Evolutionary conservation across 2,113 vertebrate genomes (phyloP), one percentile per base, ranked within the genome.

Genomic region (Castor canadensis): DNA sequence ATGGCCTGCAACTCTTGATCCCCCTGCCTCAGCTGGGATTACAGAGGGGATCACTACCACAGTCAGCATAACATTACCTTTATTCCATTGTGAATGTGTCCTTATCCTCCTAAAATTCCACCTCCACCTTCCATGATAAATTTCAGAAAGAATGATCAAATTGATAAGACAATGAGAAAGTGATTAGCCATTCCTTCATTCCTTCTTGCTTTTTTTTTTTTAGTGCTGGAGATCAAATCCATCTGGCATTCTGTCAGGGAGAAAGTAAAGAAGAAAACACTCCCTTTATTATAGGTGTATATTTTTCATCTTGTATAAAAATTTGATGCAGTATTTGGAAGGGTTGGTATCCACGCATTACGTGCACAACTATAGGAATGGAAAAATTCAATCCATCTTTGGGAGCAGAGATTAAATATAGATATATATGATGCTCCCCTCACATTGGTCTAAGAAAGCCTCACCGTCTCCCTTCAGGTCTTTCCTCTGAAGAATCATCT

Each of bases 321-420:
- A 69, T 84, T 95, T 94, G 87, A 82, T 93, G 87, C 77, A 11
- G 20, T 87, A 67, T 84, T 93, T 85, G n/a, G 45, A 89, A 32
- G 30, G 40, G 38, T 30, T 75, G 58, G 89, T 91, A 66, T 91
- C 91, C n/a, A 71, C 32, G 38, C 26, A 64, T 91, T 93, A 58
- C 38, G 66, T 86, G 38, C 45, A 83, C 75, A 72, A 72, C 49
- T 40, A 38, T 35, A 66, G 71, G 71, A 87, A 85, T 5, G 73
- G 56, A 93, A 95, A 95, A 96, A 77, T 69, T 80, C 69, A 86
- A 80, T 58, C 69, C 60, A 49, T 82, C 69, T 58, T 58, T 91
- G 75, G 64, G n/a, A 77, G 66, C 56, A 81, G 87, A 92, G 71
- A 93, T 93, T 96, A 96, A 93, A 92, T 92, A 84, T 47, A 97